Base-by-base conservation (phyloP, 2,888 invertebrate genomes). In the Melanotus villosus region DNA sequence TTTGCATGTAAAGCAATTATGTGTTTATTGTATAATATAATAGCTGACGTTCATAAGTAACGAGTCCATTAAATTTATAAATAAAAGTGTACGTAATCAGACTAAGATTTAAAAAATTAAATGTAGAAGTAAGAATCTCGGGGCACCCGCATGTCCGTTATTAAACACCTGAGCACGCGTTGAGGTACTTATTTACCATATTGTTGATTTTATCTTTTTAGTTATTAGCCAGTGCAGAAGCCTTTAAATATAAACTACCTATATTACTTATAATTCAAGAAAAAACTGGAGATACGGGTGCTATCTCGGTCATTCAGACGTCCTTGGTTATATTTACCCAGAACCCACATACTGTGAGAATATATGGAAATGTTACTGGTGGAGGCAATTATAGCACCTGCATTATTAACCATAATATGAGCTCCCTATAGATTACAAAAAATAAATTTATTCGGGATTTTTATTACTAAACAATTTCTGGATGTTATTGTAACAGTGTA, bases 101-200 rank as follows among this genome's bases (percentile, higher is more conserved):
- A n/a, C n/a, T n/a, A n/a, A n/a, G n/a, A n/a, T n/a, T n/a, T n/a
- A n/a, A 21, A 23, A 14, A 10, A 56, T 56, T 56, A 21, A 18
- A 21, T 5, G 16, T 12, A 5, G 36, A 56, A 56, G 36, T 34
- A 38, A 23, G 19, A 38, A 56, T 38, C 56, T 56, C n/a, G n/a
- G 38, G 56, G 56, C 56, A 56, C 56, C 56, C 56, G 56, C 56
- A 56, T 56, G 56, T 36, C 21, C 36, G 56, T 4, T 21, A 14
- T 3, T 1, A 19, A 56, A 32, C 56, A 56, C 56, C 56, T 56
- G 56, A 54, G 32, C 32, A 26, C 50, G 50, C 18, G 38, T 23
- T 34, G 1, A 18, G 56, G 9, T 12, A 36, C 38, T 56, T 36
- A 56, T 56, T 56, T 38, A 38, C 36, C 14, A 56, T 38, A 23